A percentile compares a stretch with the other conserved stretches of the same genome.
Conservation (phyloP, 2,113 vertebrate genomes). For the Platysteira castanea region DNA sequence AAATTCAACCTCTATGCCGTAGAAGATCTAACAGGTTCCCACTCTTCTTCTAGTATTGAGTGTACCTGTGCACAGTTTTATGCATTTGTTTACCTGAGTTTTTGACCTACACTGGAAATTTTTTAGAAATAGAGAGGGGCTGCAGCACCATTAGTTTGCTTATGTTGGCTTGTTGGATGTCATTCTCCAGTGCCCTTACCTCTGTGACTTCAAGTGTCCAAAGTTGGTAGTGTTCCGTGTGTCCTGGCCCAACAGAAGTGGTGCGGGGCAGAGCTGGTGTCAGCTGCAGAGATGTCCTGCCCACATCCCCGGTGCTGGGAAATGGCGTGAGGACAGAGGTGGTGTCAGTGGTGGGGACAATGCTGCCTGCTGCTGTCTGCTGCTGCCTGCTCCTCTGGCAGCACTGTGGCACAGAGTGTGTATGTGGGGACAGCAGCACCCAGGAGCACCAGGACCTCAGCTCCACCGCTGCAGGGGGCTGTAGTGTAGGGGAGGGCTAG, state of each 20-base stretch:
- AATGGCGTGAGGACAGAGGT: fast-evolving
- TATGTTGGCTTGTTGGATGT: not conserved
- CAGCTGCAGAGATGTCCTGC: not conserved
- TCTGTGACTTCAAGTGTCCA: not conserved
- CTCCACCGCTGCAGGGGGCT: not conserved
- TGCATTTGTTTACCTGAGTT: not conserved
- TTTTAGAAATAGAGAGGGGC: not conserved
- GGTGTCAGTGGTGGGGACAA: not conserved
- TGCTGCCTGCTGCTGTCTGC: not conserved
- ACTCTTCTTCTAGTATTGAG: not conserved
- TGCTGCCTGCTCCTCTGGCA: not conserved
- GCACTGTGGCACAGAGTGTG: not conserved
- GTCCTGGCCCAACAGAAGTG: not conserved
- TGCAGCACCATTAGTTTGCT: not conserved
- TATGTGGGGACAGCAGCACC: not conserved
- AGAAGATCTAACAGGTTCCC: not conserved
- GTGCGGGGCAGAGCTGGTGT: not conserved
- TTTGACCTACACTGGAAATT: not conserved
- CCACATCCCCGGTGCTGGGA: not conserved
- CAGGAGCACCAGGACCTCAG: fast-evolving
- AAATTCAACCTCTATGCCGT: not conserved
- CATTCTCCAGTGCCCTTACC: not conserved
- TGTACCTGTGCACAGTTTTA: not conserved
- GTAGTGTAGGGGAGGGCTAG: not conserved
- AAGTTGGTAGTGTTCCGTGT: not conserved